These are phyloP conservation scores for Silvanus unidentatus DNA, from an alignment of 2,888 invertebrate genomes.

Conservation along the genomic window DNA sequence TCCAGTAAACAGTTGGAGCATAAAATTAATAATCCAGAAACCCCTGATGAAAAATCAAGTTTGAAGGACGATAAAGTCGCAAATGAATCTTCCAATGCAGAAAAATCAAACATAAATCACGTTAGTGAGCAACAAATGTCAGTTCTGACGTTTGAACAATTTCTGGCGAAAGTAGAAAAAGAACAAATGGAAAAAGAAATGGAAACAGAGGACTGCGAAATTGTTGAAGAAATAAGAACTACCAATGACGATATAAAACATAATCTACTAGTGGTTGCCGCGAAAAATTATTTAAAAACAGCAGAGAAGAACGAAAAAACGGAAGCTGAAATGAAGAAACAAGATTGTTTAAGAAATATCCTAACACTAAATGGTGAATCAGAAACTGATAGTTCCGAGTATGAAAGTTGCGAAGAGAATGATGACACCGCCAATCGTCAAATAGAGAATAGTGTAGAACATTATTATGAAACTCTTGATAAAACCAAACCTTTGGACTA, in stretches of 20 bases:
- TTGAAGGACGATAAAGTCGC: too few relatives aligned
- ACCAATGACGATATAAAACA: too few relatives aligned
- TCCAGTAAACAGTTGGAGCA: too few relatives aligned
- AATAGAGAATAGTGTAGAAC: background rate
- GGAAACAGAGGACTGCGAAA: constrained; percentile 1
- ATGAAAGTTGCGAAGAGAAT: too few relatives aligned
- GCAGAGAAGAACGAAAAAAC: background rate
- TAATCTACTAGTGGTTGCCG: background rate
- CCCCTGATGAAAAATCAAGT: too few relatives aligned
- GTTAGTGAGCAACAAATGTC: too few relatives aligned
- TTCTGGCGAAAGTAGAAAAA: constrained; percentile 12
- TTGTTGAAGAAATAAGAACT: constrained; percentile 1
- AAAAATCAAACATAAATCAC: too few relatives aligned
- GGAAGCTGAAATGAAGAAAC: background rate
- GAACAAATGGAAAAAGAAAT: constrained; percentile 3
- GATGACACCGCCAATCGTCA: background rate
- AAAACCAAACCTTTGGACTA: background rate
- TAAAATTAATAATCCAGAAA: too few relatives aligned
- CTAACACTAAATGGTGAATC: background rate
- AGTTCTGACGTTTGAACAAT: constrained; percentile 18
- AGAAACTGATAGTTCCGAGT: too few relatives aligned
- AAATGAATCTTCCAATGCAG: too few relatives aligned
- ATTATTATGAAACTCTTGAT: background rate
- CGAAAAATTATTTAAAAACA: background rate
- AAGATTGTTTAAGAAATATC: background rate